Base-by-base conservation (phyloP, 2,113 vertebrate species). In the Stegastes partitus region DNA sequence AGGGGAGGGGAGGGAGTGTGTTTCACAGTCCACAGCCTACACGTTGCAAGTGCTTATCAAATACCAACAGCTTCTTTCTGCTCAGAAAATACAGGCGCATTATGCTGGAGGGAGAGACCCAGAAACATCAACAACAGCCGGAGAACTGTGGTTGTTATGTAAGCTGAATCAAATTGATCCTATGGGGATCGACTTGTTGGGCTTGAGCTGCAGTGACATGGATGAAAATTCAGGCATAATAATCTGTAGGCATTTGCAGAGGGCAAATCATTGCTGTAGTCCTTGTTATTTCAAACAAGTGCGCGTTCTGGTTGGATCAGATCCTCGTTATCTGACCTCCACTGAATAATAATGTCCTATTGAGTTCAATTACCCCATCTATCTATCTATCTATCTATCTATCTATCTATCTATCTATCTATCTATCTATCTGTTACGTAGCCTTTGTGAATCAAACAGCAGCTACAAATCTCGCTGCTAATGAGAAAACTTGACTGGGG, bases 141-240 rank as follows among this genome's bases (percentile, higher is more conserved):
- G 47, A 77, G 42, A 78, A 53, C 78, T n/a, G 65, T n/a, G 58
- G 34, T 53, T 68, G 73, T 91, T 89, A 86, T 54, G 81, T 81
- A 86, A 90, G 71, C 81, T 77, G 79, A 79, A 83, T 86, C 81
- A 68, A 85, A 87, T 74, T 56, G 76, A 90, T 90, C 83, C 79
- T 61, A 55, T 68, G 77, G 67, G 84, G 84, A 85, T 87, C 62
- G 42, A 68, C 78, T 74, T 47, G 74, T 83, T 55, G 81, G 83
- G 68, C 22, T 70, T 69, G 72, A 85, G 74, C 66, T 66, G 68
- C 63, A 61, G 83, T 71, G 74, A 74, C 84, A 77, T 54, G 78
- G 73, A 26, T 53, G 69, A 69, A 88, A 82, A 83, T 55, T n/a
- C 65, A 68, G 59, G 62, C 80, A 55, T 62, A 37, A 79, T 59